A percentile compares a stretch with the other conserved stretches of the same genome.
phyloP scores from a whole-genome alignment of 2,797 vertebrate species.

The Anguilla obscura region DNA sequence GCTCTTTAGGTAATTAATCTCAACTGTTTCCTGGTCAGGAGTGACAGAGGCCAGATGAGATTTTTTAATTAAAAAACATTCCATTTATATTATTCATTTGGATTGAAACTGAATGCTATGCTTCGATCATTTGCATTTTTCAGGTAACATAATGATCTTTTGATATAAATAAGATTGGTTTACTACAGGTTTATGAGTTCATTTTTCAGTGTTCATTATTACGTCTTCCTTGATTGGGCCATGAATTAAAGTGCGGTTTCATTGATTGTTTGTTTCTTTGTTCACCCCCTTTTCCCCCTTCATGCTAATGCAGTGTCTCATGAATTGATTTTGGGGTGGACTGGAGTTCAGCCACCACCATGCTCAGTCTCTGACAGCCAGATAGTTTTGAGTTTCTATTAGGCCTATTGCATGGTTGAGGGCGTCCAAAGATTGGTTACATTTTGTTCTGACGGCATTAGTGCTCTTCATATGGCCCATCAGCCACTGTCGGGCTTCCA shows the following conservation, averaged over 20 bases:
- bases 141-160: slow-evolving; percentile 93
- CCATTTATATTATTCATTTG: slow-evolving; percentile 84
- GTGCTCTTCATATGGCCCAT: slow-evolving; percentile 74
- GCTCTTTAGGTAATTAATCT: slow-evolving; percentile 79
- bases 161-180: slow-evolving; percentile 93
- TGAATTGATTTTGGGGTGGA: slow-evolving; percentile 79
- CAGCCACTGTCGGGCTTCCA: slow-evolving; percentile 76
- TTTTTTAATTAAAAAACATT: slow-evolving; percentile 93
- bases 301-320: slow-evolving; percentile 67
- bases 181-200: slow-evolving; percentile 61
- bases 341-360: slow-evolving; percentile 68
- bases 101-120: slow-evolving; percentile 85
- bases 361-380: slow-evolving; percentile 62
- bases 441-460: slow-evolving; percentile 83
- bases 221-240: slow-evolving; percentile 67
- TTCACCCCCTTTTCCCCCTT: slow-evolving; percentile 53
- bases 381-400: slow-evolving; percentile 82
- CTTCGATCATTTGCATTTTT: slow-evolving; percentile 84
- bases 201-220: slow-evolving; percentile 32
- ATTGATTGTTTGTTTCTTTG: slow-evolving; percentile 63
- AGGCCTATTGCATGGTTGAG: slow-evolving; percentile 82
- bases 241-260: slow-evolving; percentile 64
- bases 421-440: slow-evolving; percentile 82
- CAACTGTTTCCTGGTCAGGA: slow-evolving; percentile 74
- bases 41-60: slow-evolving; percentile 68